These are phyloP conservation scores for Pterocles burchelli DNA, from an alignment of 2,113 vertebrate genomes.

Conservation along the genomic window DNA sequence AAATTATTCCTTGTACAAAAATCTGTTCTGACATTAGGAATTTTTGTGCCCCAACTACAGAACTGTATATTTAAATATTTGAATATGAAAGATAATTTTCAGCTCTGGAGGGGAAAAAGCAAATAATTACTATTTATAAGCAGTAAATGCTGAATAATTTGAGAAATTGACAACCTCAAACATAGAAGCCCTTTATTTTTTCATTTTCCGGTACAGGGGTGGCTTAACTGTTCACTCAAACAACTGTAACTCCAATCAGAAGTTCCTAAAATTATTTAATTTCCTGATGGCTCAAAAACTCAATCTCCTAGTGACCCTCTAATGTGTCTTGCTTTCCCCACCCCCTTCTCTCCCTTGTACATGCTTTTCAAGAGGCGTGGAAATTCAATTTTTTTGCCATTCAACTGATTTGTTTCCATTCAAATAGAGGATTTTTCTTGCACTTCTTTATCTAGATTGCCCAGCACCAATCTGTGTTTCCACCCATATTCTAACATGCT, in stretches of 20 bases:
- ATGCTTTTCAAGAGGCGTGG: conserved; percentile 57
- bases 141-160: conserved; percentile 75
- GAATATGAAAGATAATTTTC: conserved; percentile 78
- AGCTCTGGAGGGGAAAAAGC: conserved; percentile 53
- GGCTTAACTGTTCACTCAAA: conserved; percentile 46
- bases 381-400: conserved; percentile 54
- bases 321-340: conserved; percentile 39
- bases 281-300: conserved; percentile 42
- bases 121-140: conserved; percentile 82
- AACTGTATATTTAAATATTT: conserved; percentile 78
- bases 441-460: conserved; percentile 60
- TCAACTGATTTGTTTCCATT: conserved; percentile 68
- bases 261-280: conserved; percentile 73
- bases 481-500: background rate
- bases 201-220: conserved; percentile 56
- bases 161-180: conserved; percentile 72
- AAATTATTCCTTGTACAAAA: conserved; percentile 81
- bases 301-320: conserved; percentile 38
- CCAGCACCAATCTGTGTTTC: conserved; percentile 46
- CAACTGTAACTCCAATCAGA: conserved; percentile 38
- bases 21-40: conserved; percentile 75
- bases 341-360: conserved; percentile 48
- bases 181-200: conserved; percentile 71
- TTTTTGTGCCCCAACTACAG: conserved; percentile 62
- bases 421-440: conserved; percentile 54